A percentile compares a stretch with the other conserved stretches of the same genome.
Conservation (phyloP, 2,113 vertebrate genomes). For the Balaenoptera acutorostrata region DNA sequence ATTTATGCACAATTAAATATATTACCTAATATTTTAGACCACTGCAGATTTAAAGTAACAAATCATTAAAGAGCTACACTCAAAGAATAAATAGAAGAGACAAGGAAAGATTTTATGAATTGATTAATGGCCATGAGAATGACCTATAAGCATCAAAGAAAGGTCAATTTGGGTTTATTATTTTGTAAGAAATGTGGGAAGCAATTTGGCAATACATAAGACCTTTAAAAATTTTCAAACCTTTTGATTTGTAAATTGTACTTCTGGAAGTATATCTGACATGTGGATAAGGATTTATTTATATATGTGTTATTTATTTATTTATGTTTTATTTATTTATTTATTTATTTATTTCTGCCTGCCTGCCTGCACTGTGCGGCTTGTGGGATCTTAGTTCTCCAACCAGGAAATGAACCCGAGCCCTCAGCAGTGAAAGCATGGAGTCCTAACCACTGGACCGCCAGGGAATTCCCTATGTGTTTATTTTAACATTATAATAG, state of each 20-base stretch:
- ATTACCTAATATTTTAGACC: not conserved
- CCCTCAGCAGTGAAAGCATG: not conserved
- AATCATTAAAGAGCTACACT: not conserved
- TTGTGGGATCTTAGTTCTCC: not conserved
- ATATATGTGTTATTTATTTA: not conserved
- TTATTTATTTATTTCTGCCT: not conserved
- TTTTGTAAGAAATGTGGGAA: not conserved
- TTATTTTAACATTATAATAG: not conserved
- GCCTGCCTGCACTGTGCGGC: not conserved
- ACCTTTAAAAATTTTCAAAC: not conserved
- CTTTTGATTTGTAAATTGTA: not conserved
- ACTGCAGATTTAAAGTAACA: not conserved
- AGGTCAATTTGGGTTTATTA: not conserved
- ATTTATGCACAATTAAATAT: not conserved
- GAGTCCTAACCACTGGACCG: not conserved
- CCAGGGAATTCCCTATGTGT: not conserved
- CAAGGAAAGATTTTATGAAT: not conserved
- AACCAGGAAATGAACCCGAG: not conserved
- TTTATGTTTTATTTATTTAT: not conserved
- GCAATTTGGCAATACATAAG: not conserved
- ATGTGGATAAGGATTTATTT: not conserved
- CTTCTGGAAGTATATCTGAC: not conserved
- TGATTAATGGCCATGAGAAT: not conserved
- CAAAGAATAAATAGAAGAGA: not conserved
- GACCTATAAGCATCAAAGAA: not conserved